Conservation (phyloP, 2,797 vertebrate species). For the Microctenopoma steveboyesi region DNA sequence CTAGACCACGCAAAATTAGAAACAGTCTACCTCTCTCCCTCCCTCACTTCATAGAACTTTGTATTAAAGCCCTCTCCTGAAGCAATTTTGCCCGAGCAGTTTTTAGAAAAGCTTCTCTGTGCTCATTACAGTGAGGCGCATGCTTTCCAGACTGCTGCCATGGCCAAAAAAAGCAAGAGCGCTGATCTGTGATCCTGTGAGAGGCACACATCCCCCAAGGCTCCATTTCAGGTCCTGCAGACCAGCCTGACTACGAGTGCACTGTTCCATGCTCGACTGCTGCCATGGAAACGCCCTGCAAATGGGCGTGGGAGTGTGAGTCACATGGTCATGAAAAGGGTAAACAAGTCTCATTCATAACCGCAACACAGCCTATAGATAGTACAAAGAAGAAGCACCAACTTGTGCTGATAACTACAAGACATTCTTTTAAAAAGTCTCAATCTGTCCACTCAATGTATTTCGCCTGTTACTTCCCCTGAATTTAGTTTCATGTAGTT, state of each 20-base stretch:
- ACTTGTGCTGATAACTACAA: conserved; percentile 35
- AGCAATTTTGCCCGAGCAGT: conserved; percentile 41
- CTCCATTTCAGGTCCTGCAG: conserved; percentile 75
- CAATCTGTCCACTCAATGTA: not conserved
- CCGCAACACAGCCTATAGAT: conserved; percentile 57
- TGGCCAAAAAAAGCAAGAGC: conserved; percentile 64
- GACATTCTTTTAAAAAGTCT: not conserved
- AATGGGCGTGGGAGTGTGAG: conserved; percentile 79
- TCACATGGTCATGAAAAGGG: conserved; percentile 81
- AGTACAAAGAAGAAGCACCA: conserved; percentile 35
- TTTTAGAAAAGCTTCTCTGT: conserved; percentile 62
- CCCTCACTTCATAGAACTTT: conserved; percentile 30
- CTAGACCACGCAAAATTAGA: conserved; percentile 68
- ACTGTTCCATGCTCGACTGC: conserved; percentile 72
- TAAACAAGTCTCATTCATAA: conserved; percentile 88
- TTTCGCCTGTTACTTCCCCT: not conserved
- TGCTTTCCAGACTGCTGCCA: conserved; percentile 59
- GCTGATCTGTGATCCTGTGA: conserved; percentile 60
- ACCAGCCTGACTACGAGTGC: conserved; percentile 66
- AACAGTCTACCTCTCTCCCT: conserved; percentile 52
- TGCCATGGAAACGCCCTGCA: conserved; percentile 81
- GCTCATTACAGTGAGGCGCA: conserved; percentile 46
- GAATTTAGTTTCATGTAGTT: not conserved
- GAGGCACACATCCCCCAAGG: conserved; percentile 60
- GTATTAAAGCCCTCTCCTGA: conserved; percentile 47